Evolutionary conservation across 2,888 invertebrate species (phyloP), one percentile per base, ranked within the genome.

Genomic region (Coelogynopora nodosa): DNA sequence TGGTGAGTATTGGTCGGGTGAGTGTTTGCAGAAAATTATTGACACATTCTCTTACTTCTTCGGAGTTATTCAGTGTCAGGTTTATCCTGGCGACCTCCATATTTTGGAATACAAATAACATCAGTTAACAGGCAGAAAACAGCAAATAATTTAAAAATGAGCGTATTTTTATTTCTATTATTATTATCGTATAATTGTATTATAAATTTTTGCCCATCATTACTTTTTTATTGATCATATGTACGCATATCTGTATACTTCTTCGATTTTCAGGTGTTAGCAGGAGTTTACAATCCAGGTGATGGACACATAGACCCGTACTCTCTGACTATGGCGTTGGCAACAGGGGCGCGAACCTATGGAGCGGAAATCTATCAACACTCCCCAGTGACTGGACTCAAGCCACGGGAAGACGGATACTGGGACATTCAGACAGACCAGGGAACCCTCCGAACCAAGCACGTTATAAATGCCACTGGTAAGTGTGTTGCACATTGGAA

Each of bases 221-320:
- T n/a, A n/a, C n/a, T n/a, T n/a, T n/a, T n/a, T n/a, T n/a, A n/a
- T n/a, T n/a, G n/a, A n/a, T n/a, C n/a, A n/a, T n/a, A n/a, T n/a
- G n/a, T n/a, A n/a, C n/a, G n/a, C n/a, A n/a, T n/a, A n/a, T n/a
- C n/a, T 87, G 80, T n/a, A n/a, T n/a, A n/a, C n/a, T n/a, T n/a
- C n/a, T n/a, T n/a, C n/a, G n/a, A n/a, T n/a, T n/a, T 88, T 2
- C 87, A 92, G 92, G 89, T 93, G 67, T 87, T 91, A 81, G 91
- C 91, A 74, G 93, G 92, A 1, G 88, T 93, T 10, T 92, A 90
- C 89, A 92, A 91, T 74, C 91, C 92, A 0, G 90, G 90, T 31
- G 93, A 93, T 87, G 93, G 93, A 0, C 92, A 92, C 87, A 90
- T 93, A 28, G 92, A 92, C 87, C 92, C 93, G 0, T 90, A 91